These are phyloP conservation scores for Pollicipes pollicipes DNA, from an alignment of 1,140 invertebrate species.

Conservation along the genomic window DNA sequence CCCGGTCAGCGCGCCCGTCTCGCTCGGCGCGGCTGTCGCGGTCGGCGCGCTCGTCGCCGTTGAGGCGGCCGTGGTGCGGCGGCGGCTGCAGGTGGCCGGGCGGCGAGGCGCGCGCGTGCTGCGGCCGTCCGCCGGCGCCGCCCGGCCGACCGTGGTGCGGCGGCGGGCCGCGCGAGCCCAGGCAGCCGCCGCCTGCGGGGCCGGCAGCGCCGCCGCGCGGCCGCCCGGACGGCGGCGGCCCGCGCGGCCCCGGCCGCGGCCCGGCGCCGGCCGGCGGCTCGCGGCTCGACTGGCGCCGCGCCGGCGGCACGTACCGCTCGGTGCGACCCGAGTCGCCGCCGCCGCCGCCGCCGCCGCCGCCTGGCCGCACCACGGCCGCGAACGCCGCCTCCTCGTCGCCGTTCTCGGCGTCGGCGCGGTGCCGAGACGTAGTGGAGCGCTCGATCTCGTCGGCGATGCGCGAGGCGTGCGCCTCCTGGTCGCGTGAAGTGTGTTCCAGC, in stretches of 20 bases:
- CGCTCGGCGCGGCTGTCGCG: too few relatives aligned
- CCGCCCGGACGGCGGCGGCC: constrained; percentile 12
- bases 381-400: constrained; percentile 60
- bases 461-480: constrained; percentile 63
- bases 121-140: constrained; percentile 5
- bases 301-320: constrained; percentile 56
- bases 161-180: not conserved
- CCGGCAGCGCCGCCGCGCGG: not conserved
- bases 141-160: constrained; percentile 12
- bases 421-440: constrained; percentile 55
- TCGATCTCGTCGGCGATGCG: constrained; percentile 81
- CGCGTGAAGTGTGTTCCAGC: constrained; percentile 50
- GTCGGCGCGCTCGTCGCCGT: too few relatives aligned
- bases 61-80: constrained; percentile 11
- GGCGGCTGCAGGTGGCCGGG: constrained; percentile 9
- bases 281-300: constrained; percentile 45
- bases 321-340: constrained; percentile 12
- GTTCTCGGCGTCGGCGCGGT: constrained; percentile 69
- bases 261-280: constrained; percentile 37
- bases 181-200: too few relatives aligned
- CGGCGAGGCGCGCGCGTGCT: not conserved
- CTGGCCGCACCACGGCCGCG: constrained; percentile 12
- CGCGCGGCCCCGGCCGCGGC: constrained; percentile 10
- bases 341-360: constrained; percentile 38
- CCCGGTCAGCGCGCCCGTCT: too few relatives aligned